Evolutionary conservation across 2,113 vertebrate species (phyloP), one percentile per base, ranked within the genome.

Genomic region (Tetrax tetrax): DNA sequence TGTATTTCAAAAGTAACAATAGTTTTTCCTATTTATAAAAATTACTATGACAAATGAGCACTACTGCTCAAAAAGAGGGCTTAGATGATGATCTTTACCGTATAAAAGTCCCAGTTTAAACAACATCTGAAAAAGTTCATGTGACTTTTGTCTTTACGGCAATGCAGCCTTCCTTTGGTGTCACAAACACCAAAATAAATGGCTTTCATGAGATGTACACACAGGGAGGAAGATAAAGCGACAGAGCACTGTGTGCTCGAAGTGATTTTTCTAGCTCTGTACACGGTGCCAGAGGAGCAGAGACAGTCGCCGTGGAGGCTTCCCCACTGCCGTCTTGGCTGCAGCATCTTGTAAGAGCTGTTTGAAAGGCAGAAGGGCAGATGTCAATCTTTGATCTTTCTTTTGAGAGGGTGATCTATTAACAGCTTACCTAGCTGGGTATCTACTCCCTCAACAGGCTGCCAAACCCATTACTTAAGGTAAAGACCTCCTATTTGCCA

Each of bases 341-440:
- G 61, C 70, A 83, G 43, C 38, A 27, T 59, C 74, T 83, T 92
- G 63, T 68, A 86, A 93, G 75, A 93, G 37, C 83, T 57, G 54
- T 60, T 95, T 76, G 77, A 69, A 83, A 93, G 80, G 70, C 59
- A 93, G 87, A 93, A 85, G 78, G 90, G 90, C 89, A 95, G 79
- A 80, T 14, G 3, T 89, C 89, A 93, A 17, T 77, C 86, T 95
- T 90, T 92, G 95, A 95, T 92, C 71, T 81, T 85, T 70, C 79
- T 65, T 33, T 54, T 38, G 63, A 93, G 80, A 89, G 38, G n/a
- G 45, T 70, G 59, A 90, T 83, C 86, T 95, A 56, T 78, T 77
- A 83, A 95, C 77, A 59, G 50, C 65, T 92, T 89, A 38, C 64
- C 83, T 89, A 70, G 90, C 65, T 83, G 66, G 45, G 29, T 77